A percentile compares a stretch with the other conserved stretches of the same genome.
These are phyloP conservation scores for Pecten maximus DNA, from an alignment of 2,888 invertebrate species.

Conservation along the genomic window DNA sequence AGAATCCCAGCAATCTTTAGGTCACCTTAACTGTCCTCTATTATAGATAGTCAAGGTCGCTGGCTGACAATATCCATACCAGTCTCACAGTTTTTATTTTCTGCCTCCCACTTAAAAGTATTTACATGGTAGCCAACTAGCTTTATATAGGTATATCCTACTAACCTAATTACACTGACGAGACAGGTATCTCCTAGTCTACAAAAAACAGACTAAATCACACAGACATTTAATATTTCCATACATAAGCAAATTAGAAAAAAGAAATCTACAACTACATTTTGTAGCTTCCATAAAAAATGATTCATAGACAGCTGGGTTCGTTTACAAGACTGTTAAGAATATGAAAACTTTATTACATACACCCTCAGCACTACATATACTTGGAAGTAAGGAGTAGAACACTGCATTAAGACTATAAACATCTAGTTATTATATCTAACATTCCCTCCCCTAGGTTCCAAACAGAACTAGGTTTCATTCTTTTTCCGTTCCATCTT, in stretches of 20 bases:
- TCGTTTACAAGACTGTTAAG: neutral
- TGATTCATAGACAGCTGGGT: neutral
- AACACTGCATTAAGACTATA: neutral
- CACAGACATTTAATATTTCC: no score
- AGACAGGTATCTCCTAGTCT: neutral
- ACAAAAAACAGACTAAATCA: neutral
- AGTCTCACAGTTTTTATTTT: neutral
- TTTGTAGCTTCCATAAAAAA: neutral
- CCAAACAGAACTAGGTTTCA: no score
- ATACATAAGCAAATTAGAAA: neutral
- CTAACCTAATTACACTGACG: neutral
- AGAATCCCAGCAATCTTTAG: neutral
- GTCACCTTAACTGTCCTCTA: conserved; percentile 23
- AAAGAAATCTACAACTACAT: neutral
- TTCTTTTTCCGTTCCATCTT: no score
- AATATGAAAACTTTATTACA: neutral
- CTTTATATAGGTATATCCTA: neutral
- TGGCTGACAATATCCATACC: neutral
- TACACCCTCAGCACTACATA: neutral
- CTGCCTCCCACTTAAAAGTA: neutral
- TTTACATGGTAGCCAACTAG: neutral
- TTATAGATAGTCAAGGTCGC: conserved; percentile 4
- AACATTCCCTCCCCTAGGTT: no score
- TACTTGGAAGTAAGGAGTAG: neutral
- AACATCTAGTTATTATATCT: neutral